Evolutionary conservation across 2,797 vertebrate genomes (phyloP).

Genomic region (Lateolabrax maculatus): DNA sequence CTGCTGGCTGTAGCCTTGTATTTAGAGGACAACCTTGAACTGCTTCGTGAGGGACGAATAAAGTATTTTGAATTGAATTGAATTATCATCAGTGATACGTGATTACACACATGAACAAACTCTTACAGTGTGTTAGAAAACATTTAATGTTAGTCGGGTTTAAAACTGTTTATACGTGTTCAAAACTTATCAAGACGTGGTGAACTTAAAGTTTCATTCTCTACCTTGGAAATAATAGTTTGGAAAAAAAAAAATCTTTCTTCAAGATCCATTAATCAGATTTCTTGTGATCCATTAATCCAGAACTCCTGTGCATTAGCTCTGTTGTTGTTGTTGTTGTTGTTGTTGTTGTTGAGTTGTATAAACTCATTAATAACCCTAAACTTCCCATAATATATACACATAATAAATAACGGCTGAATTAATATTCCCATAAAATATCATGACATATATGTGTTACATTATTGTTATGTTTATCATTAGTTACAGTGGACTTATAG

Average conservation of each 20-base stretch:
- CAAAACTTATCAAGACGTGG: too few species aligned
- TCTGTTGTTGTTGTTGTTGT: too few species aligned
- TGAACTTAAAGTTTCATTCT: not conserved
- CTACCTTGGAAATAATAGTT: not conserved
- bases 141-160: too few species aligned
- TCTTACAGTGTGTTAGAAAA: too few species aligned
- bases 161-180: too few species aligned
- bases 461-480: not conserved
- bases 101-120: not conserved
- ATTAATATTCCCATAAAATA: not conserved
- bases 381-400: too few species aligned
- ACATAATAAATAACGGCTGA: not conserved
- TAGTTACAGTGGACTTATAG: not conserved
- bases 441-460: not conserved
- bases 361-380: not conserved
- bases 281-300: too few species aligned
- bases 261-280: not conserved
- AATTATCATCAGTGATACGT: not conserved
- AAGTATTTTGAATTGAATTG: too few species aligned
- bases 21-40: not conserved
- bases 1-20: not conserved
- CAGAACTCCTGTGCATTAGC: too few species aligned
- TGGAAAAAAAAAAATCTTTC: too few species aligned
- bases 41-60: too few species aligned
- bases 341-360: too few species aligned